These are phyloP conservation scores for Sebastiscus tertius DNA, from an alignment of 2,797 vertebrate species.

Conservation along the genomic window DNA sequence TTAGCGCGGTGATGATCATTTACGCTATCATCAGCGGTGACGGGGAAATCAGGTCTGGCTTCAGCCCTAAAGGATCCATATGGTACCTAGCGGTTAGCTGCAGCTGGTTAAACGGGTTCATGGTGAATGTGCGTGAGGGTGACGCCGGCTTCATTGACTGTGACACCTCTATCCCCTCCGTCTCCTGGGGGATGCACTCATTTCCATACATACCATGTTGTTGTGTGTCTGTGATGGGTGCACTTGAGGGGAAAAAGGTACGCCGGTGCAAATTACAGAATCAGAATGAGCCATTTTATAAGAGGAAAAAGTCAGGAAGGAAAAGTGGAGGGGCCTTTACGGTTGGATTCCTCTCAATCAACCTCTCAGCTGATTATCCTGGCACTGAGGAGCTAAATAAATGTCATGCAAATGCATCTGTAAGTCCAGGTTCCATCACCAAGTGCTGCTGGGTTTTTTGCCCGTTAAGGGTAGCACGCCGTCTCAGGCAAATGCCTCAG, in stretches of 20 bases:
- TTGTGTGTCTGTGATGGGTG: slow-evolving; percentile 49
- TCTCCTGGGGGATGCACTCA: slow-evolving; percentile 59
- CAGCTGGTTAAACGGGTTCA: slow-evolving; percentile 64
- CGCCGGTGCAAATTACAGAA: slow-evolving; percentile 57
- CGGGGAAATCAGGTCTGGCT: slow-evolving; percentile 32
- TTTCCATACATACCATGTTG: slow-evolving; percentile 70
- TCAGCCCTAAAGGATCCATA: slow-evolving; percentile 63
- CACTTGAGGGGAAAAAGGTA: slow-evolving; percentile 59
- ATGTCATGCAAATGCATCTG: slow-evolving; percentile 71
- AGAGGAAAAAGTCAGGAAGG: slow-evolving; percentile 45
- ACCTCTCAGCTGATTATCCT: slow-evolving; percentile 69
- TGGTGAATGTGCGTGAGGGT: slow-evolving; percentile 47
- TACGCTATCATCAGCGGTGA: slow-evolving; percentile 36
- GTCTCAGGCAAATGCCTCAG: slow-evolving; percentile 86
- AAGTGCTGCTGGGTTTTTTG: slow-evolving; percentile 49
- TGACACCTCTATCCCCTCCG: slow-evolving; percentile 68
- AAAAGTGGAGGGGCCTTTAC: slow-evolving; percentile 48
- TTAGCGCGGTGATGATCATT: slow-evolving; percentile 63
- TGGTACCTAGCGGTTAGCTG: slow-evolving; percentile 61
- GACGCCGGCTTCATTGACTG: slow-evolving; percentile 66
- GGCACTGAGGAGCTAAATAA: slow-evolving; percentile 67
- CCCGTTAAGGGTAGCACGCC: slow-evolving; percentile 73
- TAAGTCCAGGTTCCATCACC: slow-evolving; percentile 62
- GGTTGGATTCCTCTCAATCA: slow-evolving; percentile 68
- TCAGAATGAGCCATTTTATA: slow-evolving; percentile 61